A percentile compares a stretch with the other conserved stretches of the same genome.
These are phyloP conservation scores for Agrochola lychnidis DNA, from an alignment of 2,888 invertebrate genomes.

Conservation along the genomic window DNA sequence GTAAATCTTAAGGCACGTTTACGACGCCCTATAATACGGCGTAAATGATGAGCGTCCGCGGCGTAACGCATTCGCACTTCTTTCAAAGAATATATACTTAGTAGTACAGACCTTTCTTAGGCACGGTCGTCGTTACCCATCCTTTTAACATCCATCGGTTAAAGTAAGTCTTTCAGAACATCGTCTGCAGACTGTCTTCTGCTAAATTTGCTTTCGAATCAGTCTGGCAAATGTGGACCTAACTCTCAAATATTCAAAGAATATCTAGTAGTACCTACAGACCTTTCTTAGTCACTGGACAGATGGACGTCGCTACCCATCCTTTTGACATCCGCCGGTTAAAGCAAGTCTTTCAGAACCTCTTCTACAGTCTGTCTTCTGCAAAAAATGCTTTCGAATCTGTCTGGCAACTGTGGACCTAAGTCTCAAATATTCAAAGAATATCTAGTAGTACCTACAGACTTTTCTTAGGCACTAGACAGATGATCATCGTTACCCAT, in stretches of 20 bases:
- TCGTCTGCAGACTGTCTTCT: neutral
- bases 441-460: too few relatives aligned
- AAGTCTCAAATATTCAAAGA: too few relatives aligned
- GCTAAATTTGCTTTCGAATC: neutral
- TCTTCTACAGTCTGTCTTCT: neutral
- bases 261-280: too few relatives aligned
- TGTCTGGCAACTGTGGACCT: neutral
- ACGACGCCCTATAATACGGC: slow-evolving; percentile 75
- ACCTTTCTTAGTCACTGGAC: too few relatives aligned
- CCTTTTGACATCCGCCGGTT: neutral
- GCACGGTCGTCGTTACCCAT: too few relatives aligned
- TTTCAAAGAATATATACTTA: neutral
- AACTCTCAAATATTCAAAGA: too few relatives aligned
- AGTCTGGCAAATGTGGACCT: neutral
- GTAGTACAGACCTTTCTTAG: neutral
- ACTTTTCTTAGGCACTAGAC: too few relatives aligned
- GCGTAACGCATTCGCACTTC: neutral
- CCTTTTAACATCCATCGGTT: neutral
- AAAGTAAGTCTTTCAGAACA: neutral
- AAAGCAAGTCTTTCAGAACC: neutral
- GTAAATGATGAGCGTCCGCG: slow-evolving; percentile 70
- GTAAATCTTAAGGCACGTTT: slow-evolving; percentile 87
- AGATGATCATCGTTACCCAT: too few relatives aligned
- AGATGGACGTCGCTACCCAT: too few relatives aligned
- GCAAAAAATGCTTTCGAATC: neutral